Percentiles rank a stretch among this genome's conserved stretches.
phyloP scores from a whole-genome alignment of 2,113 vertebrate genomes.

The rat (Rattus norvegicus) region DNA sequence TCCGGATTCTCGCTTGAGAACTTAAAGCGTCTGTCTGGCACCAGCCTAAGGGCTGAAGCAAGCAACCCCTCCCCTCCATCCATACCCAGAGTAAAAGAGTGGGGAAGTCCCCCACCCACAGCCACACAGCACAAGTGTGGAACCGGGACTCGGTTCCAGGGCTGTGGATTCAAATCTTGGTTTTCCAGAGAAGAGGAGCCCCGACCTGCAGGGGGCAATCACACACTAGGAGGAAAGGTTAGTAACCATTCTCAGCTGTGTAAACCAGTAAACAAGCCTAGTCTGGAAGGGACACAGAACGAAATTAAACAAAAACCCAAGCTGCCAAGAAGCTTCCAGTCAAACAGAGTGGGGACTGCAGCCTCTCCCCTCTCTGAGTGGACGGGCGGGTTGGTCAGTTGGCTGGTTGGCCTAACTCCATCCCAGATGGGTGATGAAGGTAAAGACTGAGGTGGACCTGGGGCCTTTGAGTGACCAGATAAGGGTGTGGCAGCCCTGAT shows the following conservation, averaged over 20 bases:
- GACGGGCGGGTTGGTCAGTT: background rate
- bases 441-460: background rate
- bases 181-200: background rate
- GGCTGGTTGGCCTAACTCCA: background rate
- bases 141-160: background rate
- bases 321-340: background rate
- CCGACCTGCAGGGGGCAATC: constrained; percentile 19
- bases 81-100: no score
- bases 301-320: background rate
- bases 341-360: background rate
- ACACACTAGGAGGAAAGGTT: background rate
- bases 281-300: background rate
- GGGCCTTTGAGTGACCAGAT: background rate
- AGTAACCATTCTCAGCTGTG: background rate
- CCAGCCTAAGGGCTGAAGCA: no score
- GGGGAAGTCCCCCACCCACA: background rate
- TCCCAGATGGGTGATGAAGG: background rate
- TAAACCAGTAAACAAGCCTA: background rate
- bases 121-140: background rate
- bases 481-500: background rate
- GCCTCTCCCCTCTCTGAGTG: background rate
- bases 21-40: background rate
- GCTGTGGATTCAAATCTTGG: background rate
- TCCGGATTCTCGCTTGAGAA: background rate
- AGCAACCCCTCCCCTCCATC: background rate